A percentile compares a stretch with the other conserved stretches of the same genome.
These are phyloP conservation scores for Cryptosula pallasiana DNA, from an alignment of 2,888 invertebrate genomes.

Conservation along the genomic window DNA sequence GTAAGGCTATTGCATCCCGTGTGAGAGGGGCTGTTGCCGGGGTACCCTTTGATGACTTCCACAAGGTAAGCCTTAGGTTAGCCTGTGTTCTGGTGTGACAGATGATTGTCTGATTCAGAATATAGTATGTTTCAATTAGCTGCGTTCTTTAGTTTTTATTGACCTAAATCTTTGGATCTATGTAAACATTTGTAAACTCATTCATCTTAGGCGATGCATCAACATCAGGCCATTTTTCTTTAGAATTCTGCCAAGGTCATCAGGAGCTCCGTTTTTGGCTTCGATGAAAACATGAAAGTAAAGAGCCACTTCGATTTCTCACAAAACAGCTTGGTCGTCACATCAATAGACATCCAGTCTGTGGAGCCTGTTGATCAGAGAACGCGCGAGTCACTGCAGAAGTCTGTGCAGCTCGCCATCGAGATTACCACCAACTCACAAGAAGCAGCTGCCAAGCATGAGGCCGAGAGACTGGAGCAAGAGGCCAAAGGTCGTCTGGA, in stretches of 20 bases:
- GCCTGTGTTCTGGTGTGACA: too few species aligned
- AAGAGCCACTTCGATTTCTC: slow-evolving; percentile 52
- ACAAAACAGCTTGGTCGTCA: slow-evolving; percentile 55
- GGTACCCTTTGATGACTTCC: slow-evolving; percentile 57
- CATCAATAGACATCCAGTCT: slow-evolving; percentile 57
- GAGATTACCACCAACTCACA: slow-evolving; percentile 58
- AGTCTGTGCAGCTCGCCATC: slow-evolving; percentile 58
- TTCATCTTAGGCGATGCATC: too few species aligned
- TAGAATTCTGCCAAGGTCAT: slow-evolving; percentile 57
- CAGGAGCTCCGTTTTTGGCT: slow-evolving; percentile 55
- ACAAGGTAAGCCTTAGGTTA: slow-evolving; percentile 51
- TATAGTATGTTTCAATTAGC: too few species aligned
- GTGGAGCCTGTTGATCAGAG: slow-evolving; percentile 58
- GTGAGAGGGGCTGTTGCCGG: slow-evolving; percentile 56
- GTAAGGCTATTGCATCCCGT: slow-evolving; percentile 57
- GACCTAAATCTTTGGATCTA: too few species aligned
- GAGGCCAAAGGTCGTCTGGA: slow-evolving; percentile 56
- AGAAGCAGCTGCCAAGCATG: slow-evolving; percentile 57
- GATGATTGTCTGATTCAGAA: too few species aligned
- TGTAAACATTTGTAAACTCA: too few species aligned
- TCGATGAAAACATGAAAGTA: slow-evolving; percentile 53
- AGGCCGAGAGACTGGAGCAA: slow-evolving; percentile 57
- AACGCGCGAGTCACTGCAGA: slow-evolving; percentile 56
- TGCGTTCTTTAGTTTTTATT: too few species aligned
- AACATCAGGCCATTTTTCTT: too few species aligned